Percentiles rank a stretch among this genome's conserved stretches.
Conservation (phyloP, 2,797 vertebrate genomes). For the Carapus acus region DNA sequence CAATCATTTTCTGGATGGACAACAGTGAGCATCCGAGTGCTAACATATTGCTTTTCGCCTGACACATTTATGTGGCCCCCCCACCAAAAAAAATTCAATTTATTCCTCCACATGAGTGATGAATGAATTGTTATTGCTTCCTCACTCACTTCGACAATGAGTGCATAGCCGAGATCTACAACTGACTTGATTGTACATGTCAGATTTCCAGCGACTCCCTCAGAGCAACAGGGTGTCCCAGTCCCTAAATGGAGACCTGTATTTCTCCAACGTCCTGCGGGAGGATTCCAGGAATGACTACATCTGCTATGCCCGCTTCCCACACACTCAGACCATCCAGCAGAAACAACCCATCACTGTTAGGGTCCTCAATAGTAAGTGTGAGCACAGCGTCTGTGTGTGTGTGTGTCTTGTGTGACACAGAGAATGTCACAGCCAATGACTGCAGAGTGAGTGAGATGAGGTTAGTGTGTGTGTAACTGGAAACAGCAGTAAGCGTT, state of each 20-base stretch:
- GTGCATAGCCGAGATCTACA: background rate
- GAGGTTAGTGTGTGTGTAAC: constrained; percentile 1
- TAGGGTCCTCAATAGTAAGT: constrained; percentile 90
- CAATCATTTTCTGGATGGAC: constrained; percentile 99
- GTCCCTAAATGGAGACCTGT: constrained; percentile 94
- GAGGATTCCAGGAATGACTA: constrained; percentile 91
- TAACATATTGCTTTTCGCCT: no score
- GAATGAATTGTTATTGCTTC: no score
- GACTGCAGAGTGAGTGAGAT: constrained; percentile 14
- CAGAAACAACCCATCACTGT: constrained; percentile 97
- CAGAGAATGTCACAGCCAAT: constrained; percentile 1
- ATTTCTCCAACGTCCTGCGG: constrained; percentile 89
- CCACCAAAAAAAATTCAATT: no score
- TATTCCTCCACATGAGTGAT: no score
- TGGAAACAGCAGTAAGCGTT: constrained; percentile 18
- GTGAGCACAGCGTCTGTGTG: background rate
- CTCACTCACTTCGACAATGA: background rate
- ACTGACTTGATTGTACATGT: constrained; percentile 10
- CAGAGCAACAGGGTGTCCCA: constrained; percentile 90
- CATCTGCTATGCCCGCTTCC: constrained; percentile 98
- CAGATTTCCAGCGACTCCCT: constrained; percentile 92
- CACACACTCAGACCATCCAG: constrained; percentile 96
- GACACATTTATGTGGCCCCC: no score
- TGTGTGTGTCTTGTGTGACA: constrained; percentile 5
- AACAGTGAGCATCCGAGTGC: constrained; percentile 93